Evolutionary conservation across 2,113 vertebrate species (phyloP).

Genomic region (Myrmophylax atrothorax): DNA sequence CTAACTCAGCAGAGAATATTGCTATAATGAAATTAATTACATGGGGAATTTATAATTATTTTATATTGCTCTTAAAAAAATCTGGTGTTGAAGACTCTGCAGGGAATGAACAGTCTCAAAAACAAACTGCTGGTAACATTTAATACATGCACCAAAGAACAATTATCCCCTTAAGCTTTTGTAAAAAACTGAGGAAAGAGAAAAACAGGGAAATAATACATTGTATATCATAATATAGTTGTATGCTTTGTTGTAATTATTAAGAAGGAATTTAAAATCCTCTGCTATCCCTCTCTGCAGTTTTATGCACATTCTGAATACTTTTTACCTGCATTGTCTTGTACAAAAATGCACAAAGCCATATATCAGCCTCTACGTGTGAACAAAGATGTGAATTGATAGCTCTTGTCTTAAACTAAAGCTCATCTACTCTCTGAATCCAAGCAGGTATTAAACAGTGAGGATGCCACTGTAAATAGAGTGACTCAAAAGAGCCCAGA

Average conservation of each 20-base stretch:
- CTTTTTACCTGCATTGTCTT: neutral
- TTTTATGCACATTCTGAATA: neutral
- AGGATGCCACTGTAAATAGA: neutral
- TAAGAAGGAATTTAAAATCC: slow-evolving; percentile 19
- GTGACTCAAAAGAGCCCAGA: neutral
- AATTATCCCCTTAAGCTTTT: slow-evolving; percentile 33
- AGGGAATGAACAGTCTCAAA: slow-evolving; percentile 23
- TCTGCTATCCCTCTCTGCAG: neutral
- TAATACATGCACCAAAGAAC: slow-evolving; percentile 25
- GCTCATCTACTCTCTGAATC: neutral
- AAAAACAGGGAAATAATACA: slow-evolving; percentile 10
- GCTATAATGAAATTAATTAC: neutral
- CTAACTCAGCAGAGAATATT: neutral
- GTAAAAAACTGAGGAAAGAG: neutral
- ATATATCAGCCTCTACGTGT: neutral
- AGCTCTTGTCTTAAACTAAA: slow-evolving; percentile 26
- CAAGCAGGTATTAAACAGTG: neutral
- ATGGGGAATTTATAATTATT: slow-evolving; percentile 43
- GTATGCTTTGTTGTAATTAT: slow-evolving; percentile 36
- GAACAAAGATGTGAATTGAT: slow-evolving; percentile 22
- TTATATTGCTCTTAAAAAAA: slow-evolving; percentile 23
- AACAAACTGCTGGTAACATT: slow-evolving; percentile 6
- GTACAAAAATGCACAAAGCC: neutral
- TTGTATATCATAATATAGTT: neutral
- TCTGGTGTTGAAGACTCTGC: neutral